Evolutionary conservation across 2,113 vertebrate species (phyloP).

Genomic region (Ceyx margarethae): DNA sequence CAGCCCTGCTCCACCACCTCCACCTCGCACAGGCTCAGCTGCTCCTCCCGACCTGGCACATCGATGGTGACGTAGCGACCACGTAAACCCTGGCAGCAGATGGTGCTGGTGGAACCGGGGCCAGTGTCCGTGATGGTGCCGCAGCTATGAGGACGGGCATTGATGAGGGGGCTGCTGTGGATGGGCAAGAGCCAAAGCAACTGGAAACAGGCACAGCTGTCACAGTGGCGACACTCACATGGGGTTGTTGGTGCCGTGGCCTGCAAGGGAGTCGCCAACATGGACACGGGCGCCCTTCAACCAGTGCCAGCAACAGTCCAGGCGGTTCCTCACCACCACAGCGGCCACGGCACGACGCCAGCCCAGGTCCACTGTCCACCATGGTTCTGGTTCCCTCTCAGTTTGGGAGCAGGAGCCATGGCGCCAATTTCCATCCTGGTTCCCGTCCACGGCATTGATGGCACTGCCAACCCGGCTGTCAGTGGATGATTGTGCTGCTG

Average conservation of each 20-base stretch:
- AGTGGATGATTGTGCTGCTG: not conserved
- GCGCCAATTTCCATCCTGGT: not conserved
- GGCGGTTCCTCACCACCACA: not conserved
- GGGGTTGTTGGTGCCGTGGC: not conserved
- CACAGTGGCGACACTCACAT: not conserved
- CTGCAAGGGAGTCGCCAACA: not conserved
- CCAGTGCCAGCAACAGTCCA: not conserved
- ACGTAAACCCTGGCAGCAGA: not conserved
- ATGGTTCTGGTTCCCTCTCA: not conserved
- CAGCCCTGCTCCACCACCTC: not conserved
- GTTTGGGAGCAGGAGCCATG: not conserved
- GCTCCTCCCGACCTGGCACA: not conserved
- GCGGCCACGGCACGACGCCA: not conserved
- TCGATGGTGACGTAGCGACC: not conserved
- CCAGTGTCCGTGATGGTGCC: not conserved
- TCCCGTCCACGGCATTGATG: not conserved
- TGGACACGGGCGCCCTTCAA: not conserved
- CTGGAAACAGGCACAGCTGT: too few relatives aligned
- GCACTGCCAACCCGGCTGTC: accelerated
- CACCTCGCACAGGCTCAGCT: not conserved
- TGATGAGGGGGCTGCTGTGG: not conserved
- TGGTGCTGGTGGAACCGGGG: not conserved
- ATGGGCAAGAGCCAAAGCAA: not conserved
- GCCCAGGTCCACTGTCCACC: not conserved
- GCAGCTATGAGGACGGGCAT: not conserved